Evolutionary conservation across 64 coral and sea anemone species (phyloP).

Genomic region (Porites lutea): DNA sequence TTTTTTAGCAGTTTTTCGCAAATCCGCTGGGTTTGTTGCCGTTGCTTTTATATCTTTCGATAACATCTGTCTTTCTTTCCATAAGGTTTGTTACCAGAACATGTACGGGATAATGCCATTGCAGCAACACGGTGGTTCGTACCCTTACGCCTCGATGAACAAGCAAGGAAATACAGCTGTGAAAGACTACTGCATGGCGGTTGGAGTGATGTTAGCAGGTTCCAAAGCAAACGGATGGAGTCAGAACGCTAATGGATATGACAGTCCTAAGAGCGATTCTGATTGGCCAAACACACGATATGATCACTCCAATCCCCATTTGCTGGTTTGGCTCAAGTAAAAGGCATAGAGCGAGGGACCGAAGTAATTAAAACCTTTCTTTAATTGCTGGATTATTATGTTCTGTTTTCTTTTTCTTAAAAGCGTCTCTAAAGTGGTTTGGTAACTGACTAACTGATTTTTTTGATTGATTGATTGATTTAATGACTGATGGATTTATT

Average conservation of each 20-base stretch:
- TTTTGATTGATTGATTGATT: too few species aligned
- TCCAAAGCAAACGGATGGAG: slow-evolving; percentile 39
- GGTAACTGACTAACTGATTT: too few species aligned
- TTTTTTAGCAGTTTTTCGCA: too few species aligned
- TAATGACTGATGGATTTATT: too few species aligned
- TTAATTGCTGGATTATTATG: too few species aligned
- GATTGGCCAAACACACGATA: slow-evolving; percentile 58
- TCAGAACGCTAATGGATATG: slow-evolving; percentile 67
- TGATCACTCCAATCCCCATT: slow-evolving; percentile 21
- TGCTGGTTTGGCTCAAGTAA: slow-evolving; percentile 63
- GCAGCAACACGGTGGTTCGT: slow-evolving; percentile 51
- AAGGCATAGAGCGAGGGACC: not conserved
- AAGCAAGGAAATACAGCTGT: not conserved
- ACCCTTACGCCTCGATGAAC: slow-evolving; percentile 44
- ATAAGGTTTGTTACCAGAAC: slow-evolving; percentile 46
- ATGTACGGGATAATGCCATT: slow-evolving; percentile 63
- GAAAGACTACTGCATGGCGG: slow-evolving; percentile 59
- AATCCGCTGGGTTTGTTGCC: too few species aligned
- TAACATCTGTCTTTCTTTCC: not conserved
- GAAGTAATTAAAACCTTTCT: not conserved
- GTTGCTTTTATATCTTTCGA: not conserved
- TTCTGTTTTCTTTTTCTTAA: too few species aligned
- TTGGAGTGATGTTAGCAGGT: slow-evolving; percentile 34
- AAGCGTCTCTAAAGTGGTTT: too few species aligned
- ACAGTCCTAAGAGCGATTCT: slow-evolving; percentile 47